Evolutionary conservation across 2,797 vertebrate species (phyloP).

Genomic region (Dromococcyx pavoninus): DNA sequence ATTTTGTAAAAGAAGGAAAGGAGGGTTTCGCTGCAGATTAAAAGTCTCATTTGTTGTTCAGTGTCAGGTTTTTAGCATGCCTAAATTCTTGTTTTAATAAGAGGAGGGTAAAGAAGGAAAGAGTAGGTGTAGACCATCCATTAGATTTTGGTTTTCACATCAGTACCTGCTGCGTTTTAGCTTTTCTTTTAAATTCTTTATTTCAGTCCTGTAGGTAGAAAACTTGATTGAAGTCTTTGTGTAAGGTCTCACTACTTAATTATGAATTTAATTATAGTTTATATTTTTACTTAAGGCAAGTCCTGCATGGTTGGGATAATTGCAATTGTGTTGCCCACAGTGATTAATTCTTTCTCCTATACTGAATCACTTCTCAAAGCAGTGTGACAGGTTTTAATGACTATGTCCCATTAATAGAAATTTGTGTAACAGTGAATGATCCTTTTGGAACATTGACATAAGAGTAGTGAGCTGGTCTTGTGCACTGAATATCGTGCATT

Average conservation of each 20-base stretch:
- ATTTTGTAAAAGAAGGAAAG: background rate
- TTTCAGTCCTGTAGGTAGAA: background rate
- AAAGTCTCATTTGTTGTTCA: background rate
- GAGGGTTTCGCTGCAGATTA: background rate
- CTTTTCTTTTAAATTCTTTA: background rate
- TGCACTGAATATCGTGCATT: background rate
- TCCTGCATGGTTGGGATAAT: conserved; percentile 9
- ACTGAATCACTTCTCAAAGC: background rate
- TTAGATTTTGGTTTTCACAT: background rate
- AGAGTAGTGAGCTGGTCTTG: background rate
- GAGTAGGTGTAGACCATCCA: background rate
- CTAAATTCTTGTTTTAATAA: background rate
- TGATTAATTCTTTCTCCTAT: background rate
- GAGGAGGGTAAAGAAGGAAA: background rate
- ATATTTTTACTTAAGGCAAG: background rate
- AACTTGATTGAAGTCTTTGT: background rate
- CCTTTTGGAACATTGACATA: background rate
- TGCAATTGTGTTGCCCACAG: background rate
- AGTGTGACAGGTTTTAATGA: conserved; percentile 17
- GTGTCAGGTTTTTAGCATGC: background rate
- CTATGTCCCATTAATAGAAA: background rate
- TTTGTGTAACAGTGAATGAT: background rate
- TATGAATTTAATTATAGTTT: background rate
- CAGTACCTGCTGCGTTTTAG: background rate
- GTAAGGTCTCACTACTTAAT: background rate